phyloP scores from a whole-genome alignment of 92 coral and sea anemone species.

The Palythoa caribaeorum region DNA sequence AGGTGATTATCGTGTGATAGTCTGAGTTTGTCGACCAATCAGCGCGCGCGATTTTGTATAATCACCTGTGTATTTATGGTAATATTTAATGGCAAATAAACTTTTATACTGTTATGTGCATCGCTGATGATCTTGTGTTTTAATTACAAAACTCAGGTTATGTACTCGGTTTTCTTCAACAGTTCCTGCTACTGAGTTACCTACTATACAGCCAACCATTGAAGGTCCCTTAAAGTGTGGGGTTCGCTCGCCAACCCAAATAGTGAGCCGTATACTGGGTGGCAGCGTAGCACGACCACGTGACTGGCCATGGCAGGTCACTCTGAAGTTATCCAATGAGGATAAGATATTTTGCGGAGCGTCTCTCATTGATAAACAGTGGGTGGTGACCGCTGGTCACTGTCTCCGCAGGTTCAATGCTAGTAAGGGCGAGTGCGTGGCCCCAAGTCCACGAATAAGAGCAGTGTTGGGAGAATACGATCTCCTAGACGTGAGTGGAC shows the following conservation, averaged over 20 bases:
- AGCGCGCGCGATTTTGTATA: too few relatives aligned
- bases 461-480: constrained; percentile 81
- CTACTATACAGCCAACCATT: neutral
- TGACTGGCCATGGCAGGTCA: constrained; percentile 92
- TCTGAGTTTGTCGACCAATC: too few relatives aligned
- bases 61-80: too few relatives aligned
- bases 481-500: constrained; percentile 62
- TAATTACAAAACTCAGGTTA: too few relatives aligned
- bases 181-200: neutral
- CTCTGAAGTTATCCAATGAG: constrained; percentile 59
- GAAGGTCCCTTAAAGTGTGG: constrained; percentile 22
- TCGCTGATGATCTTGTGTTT: too few relatives aligned
- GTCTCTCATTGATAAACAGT: constrained; percentile 73
- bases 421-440: constrained; percentile 59
- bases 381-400: constrained; percentile 92
- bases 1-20: too few relatives aligned
- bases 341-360: constrained; percentile 82
- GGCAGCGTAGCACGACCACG: constrained; percentile 59
- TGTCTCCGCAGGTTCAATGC: constrained; percentile 64
- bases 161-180: neutral
- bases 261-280: constrained; percentile 77
- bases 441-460: constrained; percentile 46
- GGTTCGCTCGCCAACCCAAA: neutral
- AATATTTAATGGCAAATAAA: too few relatives aligned
- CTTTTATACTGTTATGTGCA: too few relatives aligned